These are phyloP conservation scores for Mesoclemmys tuberculata DNA, from an alignment of 2,113 vertebrate genomes.

Conservation along the genomic window DNA sequence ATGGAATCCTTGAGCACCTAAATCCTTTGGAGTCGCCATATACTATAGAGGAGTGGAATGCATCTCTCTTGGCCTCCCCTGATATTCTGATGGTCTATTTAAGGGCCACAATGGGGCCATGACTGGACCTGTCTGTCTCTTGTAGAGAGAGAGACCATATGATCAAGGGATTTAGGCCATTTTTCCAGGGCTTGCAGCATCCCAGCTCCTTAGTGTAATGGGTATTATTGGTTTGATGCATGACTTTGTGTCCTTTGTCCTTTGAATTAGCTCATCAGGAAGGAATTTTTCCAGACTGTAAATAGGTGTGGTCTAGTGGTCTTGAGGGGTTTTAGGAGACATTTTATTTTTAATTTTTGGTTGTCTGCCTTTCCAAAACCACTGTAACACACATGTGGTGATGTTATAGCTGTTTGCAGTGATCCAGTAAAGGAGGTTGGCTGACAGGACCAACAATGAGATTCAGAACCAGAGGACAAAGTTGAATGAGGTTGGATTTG, in stretches of 20 bases:
- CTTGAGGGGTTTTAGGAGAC: no score
- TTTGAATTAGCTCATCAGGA: background rate
- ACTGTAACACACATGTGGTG: no score
- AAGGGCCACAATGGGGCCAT: background rate
- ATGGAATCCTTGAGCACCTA: background rate
- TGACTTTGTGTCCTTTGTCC: background rate
- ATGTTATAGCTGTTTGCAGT: no score
- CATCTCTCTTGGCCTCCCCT: background rate
- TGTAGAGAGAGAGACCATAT: background rate
- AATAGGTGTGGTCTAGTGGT: no score
- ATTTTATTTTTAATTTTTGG: no score
- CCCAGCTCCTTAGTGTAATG: background rate
- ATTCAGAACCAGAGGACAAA: no score
- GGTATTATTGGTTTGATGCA: background rate
- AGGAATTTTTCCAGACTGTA: no score
- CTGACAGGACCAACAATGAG: no score
- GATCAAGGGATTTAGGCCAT: background rate
- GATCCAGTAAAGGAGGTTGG: no score
- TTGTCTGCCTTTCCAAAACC: no score
- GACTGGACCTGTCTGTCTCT: background rate
- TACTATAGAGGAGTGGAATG: background rate
- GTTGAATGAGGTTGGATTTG: no score
- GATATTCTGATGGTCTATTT: background rate
- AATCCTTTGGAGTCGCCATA: background rate
- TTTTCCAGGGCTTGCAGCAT: background rate